Percentiles rank a stretch among this genome's conserved stretches.
phyloP scores from a whole-genome alignment of 2,797 vertebrate species.

The Chelon labrosus region DNA sequence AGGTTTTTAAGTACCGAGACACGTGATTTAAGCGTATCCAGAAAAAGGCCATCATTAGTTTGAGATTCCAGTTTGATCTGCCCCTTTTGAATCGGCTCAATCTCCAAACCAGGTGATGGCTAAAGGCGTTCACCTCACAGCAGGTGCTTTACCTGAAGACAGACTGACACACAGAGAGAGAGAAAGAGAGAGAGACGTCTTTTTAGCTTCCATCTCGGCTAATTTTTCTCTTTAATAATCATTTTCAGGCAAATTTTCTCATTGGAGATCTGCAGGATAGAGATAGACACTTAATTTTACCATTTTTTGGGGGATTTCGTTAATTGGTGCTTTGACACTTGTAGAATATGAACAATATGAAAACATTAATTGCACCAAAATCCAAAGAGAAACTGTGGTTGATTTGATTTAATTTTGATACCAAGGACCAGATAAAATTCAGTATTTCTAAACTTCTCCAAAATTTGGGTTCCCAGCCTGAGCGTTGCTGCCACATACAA shows the following conservation, averaged over 20 bases:
- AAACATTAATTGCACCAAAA: not conserved
- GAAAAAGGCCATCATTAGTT: not conserved
- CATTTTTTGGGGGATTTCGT: not conserved
- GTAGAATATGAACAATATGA: not conserved
- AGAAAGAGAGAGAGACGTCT: not conserved
- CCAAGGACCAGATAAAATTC: not conserved
- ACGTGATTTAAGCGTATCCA: not conserved
- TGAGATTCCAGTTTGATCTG: not conserved
- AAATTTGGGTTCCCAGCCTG: not conserved
- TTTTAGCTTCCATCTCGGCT: constrained; percentile 5
- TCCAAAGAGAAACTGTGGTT: not conserved
- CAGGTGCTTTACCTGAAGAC: constrained; percentile 54
- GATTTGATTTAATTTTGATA: constrained; percentile 1
- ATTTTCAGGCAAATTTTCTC: not conserved
- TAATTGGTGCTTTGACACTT: not conserved
- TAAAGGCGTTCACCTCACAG: not conserved
- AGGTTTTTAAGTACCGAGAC: not conserved
- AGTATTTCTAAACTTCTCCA: constrained; percentile 4
- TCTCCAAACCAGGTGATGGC: constrained; percentile 13
- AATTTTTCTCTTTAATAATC: constrained; percentile 10
- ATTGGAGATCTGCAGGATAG: constrained; percentile 13
- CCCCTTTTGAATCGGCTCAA: not conserved
- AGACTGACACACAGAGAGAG: not conserved
- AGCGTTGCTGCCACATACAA: constrained; percentile 29
- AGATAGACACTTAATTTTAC: constrained; percentile 4